Base-by-base conservation (phyloP, 2,797 vertebrate species). In the Lophura swinhoii region DNA sequence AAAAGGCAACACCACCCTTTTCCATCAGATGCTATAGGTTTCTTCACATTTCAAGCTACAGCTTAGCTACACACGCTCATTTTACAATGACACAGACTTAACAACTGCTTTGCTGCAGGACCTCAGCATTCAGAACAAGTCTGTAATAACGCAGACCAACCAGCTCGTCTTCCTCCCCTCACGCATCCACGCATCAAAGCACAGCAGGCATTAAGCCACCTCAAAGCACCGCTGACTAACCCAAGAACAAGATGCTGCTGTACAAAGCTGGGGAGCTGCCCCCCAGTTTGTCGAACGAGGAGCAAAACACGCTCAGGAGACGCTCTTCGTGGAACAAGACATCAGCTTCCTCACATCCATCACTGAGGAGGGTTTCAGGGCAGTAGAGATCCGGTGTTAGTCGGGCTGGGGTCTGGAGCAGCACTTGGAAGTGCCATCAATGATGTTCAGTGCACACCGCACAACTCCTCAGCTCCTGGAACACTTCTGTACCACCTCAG, bases 81-180 rank as follows among this genome's bases (percentile, higher is more conserved):
- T 95, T 91, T 53, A 80, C 82, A 78, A 24, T 93, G 93, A 95
- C 92, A 92, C 84, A 95, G 55, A 66, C 59, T 73, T 96, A 95
- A 96, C 79, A 64, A 93, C 35, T 1, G 7, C 55, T 67, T 88
- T 91, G 67, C 60, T 85, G 76, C 60, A 84, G 67, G 2, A 78
- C 37, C 44, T 37, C 29, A 58, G 82, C 89, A 70, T n/a, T 69
- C 74, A 67, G 83, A 41, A 41, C 0, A 55, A 53, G 70, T 29
- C 73, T 87, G 63, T 64, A 95, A 84, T 60, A 90, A 94, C 49
- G 7, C 66, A 37, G 46, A 20, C 66, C 51, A 92, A 93, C 60
- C 23, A 81, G 64, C 37, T 89, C 84, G 76, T 81, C 87, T 92
- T 95, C 70, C 26, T 91, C 33, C 73, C 73, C 67, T 88, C 68